Evolutionary conservation across 1,140 invertebrate species (phyloP).

Genomic region (Steinernema khuongi): DNA sequence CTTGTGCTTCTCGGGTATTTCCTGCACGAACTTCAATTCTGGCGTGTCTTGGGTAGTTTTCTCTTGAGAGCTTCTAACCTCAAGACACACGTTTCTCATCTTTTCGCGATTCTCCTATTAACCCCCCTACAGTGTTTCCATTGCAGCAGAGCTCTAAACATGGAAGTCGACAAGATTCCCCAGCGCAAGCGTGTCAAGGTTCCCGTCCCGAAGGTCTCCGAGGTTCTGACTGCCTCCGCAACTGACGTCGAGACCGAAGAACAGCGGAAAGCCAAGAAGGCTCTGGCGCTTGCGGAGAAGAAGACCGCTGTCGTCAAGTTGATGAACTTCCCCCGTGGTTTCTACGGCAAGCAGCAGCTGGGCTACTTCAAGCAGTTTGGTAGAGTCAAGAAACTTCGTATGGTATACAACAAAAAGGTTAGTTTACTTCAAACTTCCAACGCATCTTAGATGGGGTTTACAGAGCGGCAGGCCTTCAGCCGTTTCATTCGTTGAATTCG

Average conservation of each 20-base stretch:
- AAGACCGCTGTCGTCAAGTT: neutral
- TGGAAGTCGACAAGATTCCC: neutral
- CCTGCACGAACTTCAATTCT: no score
- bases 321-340: neutral
- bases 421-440: neutral
- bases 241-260: no score
- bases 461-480: slow-evolving; percentile 34
- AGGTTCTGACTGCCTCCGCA: no score
- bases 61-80: no score
- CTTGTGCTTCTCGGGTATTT: no score
- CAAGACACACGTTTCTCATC: no score
- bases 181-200: no score
- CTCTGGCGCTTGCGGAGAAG: neutral
- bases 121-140: neutral
- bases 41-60: no score
- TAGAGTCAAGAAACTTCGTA: slow-evolving; percentile 24
- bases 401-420: slow-evolving; percentile 31
- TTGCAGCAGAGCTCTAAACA: neutral
- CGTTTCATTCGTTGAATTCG: slow-evolving; percentile 33
- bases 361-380: slow-evolving; percentile 35
- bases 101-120: no score
- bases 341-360: slow-evolving; percentile 18
- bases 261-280: neutral
- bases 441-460: slow-evolving; percentile 7
- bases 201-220: no score